Percentiles rank a stretch among this genome's conserved stretches.
phyloP scores from a whole-genome alignment of 2,113 vertebrate species.

The Carollia perspicillata region DNA sequence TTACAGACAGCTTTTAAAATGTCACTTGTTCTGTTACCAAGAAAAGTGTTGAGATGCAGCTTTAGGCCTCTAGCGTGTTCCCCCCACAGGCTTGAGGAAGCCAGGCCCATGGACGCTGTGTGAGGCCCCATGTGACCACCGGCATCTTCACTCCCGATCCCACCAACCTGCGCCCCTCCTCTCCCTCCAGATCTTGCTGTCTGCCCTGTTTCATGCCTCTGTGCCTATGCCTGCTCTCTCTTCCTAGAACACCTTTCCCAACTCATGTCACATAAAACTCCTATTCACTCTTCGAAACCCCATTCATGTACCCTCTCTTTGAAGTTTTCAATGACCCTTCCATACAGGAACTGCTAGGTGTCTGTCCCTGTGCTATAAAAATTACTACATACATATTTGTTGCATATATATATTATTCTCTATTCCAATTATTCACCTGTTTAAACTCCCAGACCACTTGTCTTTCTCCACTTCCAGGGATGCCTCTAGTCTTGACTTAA shows the following conservation, averaged over 20 bases:
- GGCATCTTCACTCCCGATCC: neutral
- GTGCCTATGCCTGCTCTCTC: neutral
- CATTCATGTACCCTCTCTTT: neutral
- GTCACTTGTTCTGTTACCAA: neutral
- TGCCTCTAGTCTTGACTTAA: neutral
- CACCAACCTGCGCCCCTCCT: neutral
- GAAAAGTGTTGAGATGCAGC: neutral
- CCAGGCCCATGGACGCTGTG: neutral
- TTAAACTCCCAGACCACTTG: neutral
- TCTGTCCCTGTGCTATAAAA: neutral
- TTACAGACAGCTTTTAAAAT: neutral
- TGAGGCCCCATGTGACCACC: rapidly evolving
- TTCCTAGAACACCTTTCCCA: neutral
- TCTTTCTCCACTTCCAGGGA: neutral
- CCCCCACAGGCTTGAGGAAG: neutral
- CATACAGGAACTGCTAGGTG: neutral
- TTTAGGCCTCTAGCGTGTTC: neutral
- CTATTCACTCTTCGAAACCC: slow-evolving; percentile 7
- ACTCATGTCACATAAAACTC: neutral
- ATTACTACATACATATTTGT: neutral
- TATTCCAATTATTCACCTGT: neutral
- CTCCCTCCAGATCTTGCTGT: neutral
- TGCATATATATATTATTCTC: neutral
- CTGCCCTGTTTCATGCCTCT: neutral
- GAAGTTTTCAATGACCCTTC: neutral